Conservation (phyloP, 2,888 invertebrate species). For the Alsophila aescularia region DNA sequence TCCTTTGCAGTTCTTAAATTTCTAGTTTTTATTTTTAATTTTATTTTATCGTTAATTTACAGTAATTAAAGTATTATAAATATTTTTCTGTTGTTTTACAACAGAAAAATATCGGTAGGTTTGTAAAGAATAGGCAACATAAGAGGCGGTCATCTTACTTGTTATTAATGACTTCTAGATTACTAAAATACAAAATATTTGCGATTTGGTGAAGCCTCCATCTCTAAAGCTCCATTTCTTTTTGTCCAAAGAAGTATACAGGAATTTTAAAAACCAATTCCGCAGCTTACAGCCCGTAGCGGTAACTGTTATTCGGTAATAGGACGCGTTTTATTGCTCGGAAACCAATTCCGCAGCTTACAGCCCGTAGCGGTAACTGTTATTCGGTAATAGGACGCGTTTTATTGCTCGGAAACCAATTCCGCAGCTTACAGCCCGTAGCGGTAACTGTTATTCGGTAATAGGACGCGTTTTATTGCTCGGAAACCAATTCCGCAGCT, state of each 20-base stretch:
- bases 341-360: conserved; percentile 8
- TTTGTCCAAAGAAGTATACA: conserved; percentile 1
- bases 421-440: conserved; percentile 8
- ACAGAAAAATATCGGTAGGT: too few relatives aligned
- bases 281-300: conserved; percentile 10
- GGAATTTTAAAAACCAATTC: conserved; percentile 22
- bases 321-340: conserved; percentile 13
- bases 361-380: conserved; percentile 21
- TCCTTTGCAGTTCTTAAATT: too few relatives aligned
- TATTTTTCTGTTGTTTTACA: too few relatives aligned
- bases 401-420: conserved; percentile 14
- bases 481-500: conserved; percentile 7
- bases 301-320: conserved; percentile 25
- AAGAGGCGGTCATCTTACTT: too few relatives aligned
- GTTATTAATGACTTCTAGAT: too few relatives aligned
- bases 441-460: conserved; percentile 25
- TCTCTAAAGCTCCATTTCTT: not conserved
- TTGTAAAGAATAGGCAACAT: too few relatives aligned
- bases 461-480: conserved; percentile 15
- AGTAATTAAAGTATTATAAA: too few relatives aligned
- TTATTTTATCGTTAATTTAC: too few relatives aligned
- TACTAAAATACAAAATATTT: too few relatives aligned
- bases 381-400: conserved; percentile 20
- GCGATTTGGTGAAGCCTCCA: too few relatives aligned
- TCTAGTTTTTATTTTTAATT: too few relatives aligned